phyloP scores from a whole-genome alignment of 2,888 invertebrate species.

The Gordius sp. region DNA sequence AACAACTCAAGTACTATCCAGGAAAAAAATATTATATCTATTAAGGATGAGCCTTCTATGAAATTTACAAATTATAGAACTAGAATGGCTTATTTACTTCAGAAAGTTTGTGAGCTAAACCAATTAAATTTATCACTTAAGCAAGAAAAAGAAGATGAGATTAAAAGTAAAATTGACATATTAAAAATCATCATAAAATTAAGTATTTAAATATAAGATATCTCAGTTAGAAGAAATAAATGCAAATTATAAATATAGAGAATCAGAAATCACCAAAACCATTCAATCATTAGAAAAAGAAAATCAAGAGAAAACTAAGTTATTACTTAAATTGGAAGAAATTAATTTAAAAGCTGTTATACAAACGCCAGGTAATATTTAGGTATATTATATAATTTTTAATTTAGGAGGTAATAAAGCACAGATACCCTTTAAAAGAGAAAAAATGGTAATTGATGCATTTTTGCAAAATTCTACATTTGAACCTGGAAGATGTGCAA shows the following conservation, averaged over 20 bases:
- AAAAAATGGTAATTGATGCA: conserved; percentile 13
- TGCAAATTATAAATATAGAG: conserved; percentile 10
- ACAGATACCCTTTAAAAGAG: not conserved
- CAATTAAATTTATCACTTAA: not conserved
- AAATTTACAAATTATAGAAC: conserved; percentile 6
- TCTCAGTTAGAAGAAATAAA: not conserved
- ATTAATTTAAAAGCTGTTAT: conserved; percentile 7
- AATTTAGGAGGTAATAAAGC: conserved; percentile 6
- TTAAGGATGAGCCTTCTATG: not conserved
- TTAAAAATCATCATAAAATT: not conserved
- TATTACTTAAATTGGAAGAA: conserved; percentile 8
- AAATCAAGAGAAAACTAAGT: not conserved
- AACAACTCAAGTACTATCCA: not conserved
- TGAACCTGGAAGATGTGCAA: no score
- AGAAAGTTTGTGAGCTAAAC: conserved; percentile 4
- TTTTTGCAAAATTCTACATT: no score
- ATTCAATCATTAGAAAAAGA: not conserved
- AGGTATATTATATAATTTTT: not conserved
- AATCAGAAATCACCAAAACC: not conserved
- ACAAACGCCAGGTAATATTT: conserved; percentile 7
- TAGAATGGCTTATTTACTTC: not conserved
- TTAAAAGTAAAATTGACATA: not conserved
- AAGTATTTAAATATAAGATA: not conserved
- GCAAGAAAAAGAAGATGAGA: not conserved
- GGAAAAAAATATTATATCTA: not conserved